Evolutionary conservation across 2,888 invertebrate genomes (phyloP).

Genomic region (Mayetiola destructor): DNA sequence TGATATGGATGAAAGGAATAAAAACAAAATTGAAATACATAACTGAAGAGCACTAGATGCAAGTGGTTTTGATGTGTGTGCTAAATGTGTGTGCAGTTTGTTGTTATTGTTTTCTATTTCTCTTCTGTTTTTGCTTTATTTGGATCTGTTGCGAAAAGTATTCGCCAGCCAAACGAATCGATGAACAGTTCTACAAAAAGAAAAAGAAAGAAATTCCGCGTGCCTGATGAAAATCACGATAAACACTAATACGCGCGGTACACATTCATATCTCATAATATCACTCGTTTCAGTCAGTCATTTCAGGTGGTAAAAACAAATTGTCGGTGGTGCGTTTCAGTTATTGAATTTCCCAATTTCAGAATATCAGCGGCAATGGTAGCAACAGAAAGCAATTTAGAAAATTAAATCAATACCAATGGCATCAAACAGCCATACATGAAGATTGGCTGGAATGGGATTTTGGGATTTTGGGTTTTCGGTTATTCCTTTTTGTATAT

Average conservation of each 20-base stretch:
- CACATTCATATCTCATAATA: too few relatives aligned
- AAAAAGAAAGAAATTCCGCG: not conserved
- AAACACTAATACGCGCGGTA: not conserved
- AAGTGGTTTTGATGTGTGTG: slow-evolving; percentile 7
- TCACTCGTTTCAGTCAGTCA: too few relatives aligned
- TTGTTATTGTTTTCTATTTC: too few relatives aligned
- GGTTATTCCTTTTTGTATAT: not conserved
- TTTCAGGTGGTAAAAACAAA: too few relatives aligned
- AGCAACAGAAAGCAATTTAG: slow-evolving; percentile 15
- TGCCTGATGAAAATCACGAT: too few relatives aligned
- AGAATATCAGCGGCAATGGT: too few relatives aligned
- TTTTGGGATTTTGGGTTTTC: not conserved
- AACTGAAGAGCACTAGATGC: slow-evolving; percentile 9
- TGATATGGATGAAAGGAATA: too few relatives aligned
- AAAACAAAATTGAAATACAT: too few relatives aligned
- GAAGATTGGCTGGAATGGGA: not conserved
- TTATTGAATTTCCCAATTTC: too few relatives aligned
- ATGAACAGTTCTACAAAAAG: too few relatives aligned
- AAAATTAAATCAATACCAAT: slow-evolving; percentile 16
- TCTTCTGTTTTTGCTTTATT: too few relatives aligned
- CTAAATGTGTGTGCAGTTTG: slow-evolving; percentile 10
- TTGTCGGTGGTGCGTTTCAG: slow-evolving; percentile 6
- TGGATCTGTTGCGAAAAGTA: too few relatives aligned
- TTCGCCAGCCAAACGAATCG: not conserved
- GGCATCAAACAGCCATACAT: slow-evolving; percentile 2